Conservation (phyloP, 2,113 vertebrate species). For the Coregonus clupeaformis region DNA sequence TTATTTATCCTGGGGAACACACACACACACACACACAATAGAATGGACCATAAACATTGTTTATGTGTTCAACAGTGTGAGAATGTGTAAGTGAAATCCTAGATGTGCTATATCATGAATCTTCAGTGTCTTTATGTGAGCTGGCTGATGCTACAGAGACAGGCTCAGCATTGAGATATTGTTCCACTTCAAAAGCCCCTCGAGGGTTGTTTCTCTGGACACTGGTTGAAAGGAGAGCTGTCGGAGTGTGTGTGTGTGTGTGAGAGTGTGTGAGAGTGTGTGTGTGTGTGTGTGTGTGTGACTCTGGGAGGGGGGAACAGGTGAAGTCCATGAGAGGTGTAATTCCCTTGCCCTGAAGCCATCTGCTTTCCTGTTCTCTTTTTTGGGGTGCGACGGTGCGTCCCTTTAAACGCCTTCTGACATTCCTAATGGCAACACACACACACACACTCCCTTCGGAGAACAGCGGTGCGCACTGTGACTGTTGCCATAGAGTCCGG, state of each 20-base stretch:
- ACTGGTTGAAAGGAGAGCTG: slow-evolving; percentile 67
- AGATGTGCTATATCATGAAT: background rate
- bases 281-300: background rate
- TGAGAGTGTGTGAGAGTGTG: slow-evolving; percentile 23
- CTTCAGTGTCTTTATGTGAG: slow-evolving; percentile 44
- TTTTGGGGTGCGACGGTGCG: slow-evolving; percentile 38
- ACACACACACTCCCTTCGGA: slow-evolving; percentile 26
- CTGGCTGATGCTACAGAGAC: slow-evolving; percentile 51
- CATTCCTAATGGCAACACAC: slow-evolving; percentile 61
- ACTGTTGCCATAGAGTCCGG: slow-evolving; percentile 68
- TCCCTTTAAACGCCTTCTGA: slow-evolving; percentile 68
- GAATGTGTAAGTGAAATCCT: slow-evolving; percentile 14
- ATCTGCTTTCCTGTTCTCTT: slow-evolving; percentile 77
- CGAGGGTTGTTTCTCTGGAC: slow-evolving; percentile 56
- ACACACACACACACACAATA: slow-evolving; percentile 1
- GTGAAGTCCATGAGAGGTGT: slow-evolving; percentile 69
- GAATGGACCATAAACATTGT: too few relatives aligned
- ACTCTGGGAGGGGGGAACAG: slow-evolving; percentile 62
- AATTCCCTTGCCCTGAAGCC: slow-evolving; percentile 57
- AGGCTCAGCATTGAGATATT: slow-evolving; percentile 56
- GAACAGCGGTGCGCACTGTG: slow-evolving; percentile 40
- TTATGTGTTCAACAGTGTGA: slow-evolving; percentile 23
- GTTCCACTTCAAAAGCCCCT: slow-evolving; percentile 70
- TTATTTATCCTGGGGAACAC: too few relatives aligned
- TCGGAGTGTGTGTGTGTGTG: slow-evolving; percentile 31